Evolutionary conservation across 2,113 vertebrate species (phyloP), one percentile per base, ranked within the genome.

Genomic region (Phalacrocorax pelagicus): DNA sequence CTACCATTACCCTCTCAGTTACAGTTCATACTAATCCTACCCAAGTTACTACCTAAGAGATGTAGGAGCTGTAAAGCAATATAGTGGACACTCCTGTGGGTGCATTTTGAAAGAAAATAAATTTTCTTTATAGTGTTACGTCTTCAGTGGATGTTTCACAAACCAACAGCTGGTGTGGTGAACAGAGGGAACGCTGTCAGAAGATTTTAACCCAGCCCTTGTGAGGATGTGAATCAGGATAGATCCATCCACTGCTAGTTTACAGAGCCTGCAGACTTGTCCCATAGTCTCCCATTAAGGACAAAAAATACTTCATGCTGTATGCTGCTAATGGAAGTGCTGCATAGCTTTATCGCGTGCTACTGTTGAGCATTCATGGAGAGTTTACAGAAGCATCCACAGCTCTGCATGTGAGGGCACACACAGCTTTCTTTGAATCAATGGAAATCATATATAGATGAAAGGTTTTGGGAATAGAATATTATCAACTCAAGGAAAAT

Each of bases 341-440:
- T 65, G 20, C 3, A 5, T 19, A 42, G 12, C 36, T 96, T 92
- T 80, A 44, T 12, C 82, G 27, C 55, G 23, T 1, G 34, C 20
- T 61, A 49, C 59, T 3, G 2, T 62, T 36, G 32, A 61, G 59
- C 38, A 58, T 32, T 57, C 2, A 0, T 46, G 20, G 30, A 86
- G 51, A 65, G 26, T 83, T 12, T 49, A 54, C 13, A 80, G 27
- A 44, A 86, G 26, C 8, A 92, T 47, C 11, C 58, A 82, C 11
- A 32, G 44, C 54, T 72, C 57, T 88, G 62, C 49, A 24, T 54
- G 21, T 44, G 49, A 61, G 34, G 73, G 49, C 36, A 63, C 2
- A 2, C 0, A 1, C 2, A 3, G 34, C 6, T 7, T 66, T 36
- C 46, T 71, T 61, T 42, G 22, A 87, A 81, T 42, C 1, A 1